These are phyloP conservation scores for Tetragonula clypearis DNA, from an alignment of 1,140 invertebrate species.

Conservation along the genomic window DNA sequence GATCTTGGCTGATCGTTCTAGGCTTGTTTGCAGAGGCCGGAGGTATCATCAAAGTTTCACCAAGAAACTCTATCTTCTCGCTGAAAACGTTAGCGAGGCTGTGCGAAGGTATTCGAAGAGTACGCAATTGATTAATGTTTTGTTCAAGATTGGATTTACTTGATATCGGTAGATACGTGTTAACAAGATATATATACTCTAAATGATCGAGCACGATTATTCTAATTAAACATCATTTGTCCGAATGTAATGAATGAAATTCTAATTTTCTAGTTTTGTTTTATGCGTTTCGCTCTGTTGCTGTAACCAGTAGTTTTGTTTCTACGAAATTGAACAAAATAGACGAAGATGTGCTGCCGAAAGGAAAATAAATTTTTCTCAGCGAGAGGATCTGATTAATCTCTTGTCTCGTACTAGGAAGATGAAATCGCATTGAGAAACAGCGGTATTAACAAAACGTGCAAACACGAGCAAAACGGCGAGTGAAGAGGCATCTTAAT, in stretches of 20 bases:
- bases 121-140: constrained; percentile 48
- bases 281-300: not conserved
- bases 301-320: not conserved
- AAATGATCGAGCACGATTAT: constrained; percentile 1
- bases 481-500: constrained; percentile 37
- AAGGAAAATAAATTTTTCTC: constrained; percentile 24
- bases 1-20: constrained; percentile 39
- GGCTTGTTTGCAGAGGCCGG: constrained; percentile 8
- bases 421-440: not conserved
- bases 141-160: constrained; percentile 31
- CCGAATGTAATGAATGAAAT: not conserved
- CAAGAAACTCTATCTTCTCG: constrained; percentile 22
- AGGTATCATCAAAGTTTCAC: constrained; percentile 50
- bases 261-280: not conserved
- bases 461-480: not conserved
- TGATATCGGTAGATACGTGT: constrained; percentile 5
- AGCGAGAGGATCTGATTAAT: constrained; percentile 47
- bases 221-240: constrained; percentile 2
- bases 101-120: constrained; percentile 24
- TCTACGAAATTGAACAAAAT: no score
- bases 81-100: constrained; percentile 8
- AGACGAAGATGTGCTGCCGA: not conserved
- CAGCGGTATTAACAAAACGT: not conserved
- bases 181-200: constrained; percentile 39
- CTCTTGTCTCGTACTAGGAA: constrained; percentile 14